Evolutionary conservation across 2,888 invertebrate genomes (phyloP).

Genomic region (Ectemnius cavifrons): DNA sequence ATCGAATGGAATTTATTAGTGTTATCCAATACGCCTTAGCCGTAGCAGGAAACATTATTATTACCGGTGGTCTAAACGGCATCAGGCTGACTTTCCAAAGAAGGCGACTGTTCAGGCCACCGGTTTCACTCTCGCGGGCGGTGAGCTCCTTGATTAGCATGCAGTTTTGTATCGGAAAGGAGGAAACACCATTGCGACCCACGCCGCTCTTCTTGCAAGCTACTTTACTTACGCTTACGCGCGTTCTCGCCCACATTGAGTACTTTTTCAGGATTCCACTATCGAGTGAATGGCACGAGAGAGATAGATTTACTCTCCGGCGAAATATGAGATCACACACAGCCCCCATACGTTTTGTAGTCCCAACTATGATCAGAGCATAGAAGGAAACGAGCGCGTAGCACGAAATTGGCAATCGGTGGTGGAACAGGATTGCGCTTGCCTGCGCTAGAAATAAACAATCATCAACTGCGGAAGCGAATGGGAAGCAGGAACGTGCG

Average conservation of each 20-base stretch:
- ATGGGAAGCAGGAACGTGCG: not conserved
- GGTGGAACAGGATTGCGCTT: not conserved
- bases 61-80: too few species aligned
- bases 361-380: not conserved
- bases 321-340: constrained; percentile 6
- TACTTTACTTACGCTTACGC: constrained; percentile 50
- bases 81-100: too few species aligned
- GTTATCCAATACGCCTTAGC: too few species aligned
- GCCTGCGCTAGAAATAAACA: not conserved
- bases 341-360: not conserved
- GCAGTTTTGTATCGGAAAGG: constrained; percentile 37
- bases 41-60: too few species aligned
- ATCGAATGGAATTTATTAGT: too few species aligned
- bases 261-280: not conserved
- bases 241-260: constrained; percentile 35
- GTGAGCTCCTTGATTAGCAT: constrained; percentile 26
- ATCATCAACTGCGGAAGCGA: not conserved
- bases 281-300: constrained; percentile 1
- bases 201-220: constrained; percentile 39
- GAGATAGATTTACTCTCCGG: not conserved
- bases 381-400: constrained; percentile 2
- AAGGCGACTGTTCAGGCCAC: too few species aligned
- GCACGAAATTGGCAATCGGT: not conserved
- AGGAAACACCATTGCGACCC: constrained; percentile 42
- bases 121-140: too few species aligned